Conservation (phyloP, 2,888 invertebrate genomes). For the Miltochrista miniata region DNA sequence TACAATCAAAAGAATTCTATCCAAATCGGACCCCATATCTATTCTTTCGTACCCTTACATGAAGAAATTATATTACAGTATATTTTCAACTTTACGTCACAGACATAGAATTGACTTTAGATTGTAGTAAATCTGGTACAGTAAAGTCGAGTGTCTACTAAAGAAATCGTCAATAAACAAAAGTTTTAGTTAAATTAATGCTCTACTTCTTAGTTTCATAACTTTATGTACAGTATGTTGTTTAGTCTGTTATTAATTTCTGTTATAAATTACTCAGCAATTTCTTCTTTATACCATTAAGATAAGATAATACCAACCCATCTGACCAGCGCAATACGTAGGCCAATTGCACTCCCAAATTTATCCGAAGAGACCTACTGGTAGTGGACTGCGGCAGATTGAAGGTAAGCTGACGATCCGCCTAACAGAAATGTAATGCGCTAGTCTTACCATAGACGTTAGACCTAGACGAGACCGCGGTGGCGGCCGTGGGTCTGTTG, state of each 20-base stretch:
- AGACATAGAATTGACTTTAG: conserved; percentile 28
- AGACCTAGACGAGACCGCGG: too few species aligned
- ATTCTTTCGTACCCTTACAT: conserved; percentile 74
- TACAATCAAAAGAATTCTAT: conserved; percentile 76
- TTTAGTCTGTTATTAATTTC: background rate
- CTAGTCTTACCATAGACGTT: too few species aligned
- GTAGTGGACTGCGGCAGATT: too few species aligned
- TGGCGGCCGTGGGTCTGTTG: too few species aligned
- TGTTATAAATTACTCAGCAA: background rate
- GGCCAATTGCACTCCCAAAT: too few species aligned
- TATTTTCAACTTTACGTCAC: conserved; percentile 31
- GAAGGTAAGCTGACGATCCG: too few species aligned
- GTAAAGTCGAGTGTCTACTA: conserved; percentile 71
- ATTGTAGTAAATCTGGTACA: conserved; percentile 21
- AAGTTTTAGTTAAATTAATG: conserved; percentile 77
- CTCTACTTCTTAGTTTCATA: conserved; percentile 55
- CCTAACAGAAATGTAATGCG: too few species aligned
- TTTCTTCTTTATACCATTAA: too few species aligned
- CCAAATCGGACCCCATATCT: conserved; percentile 77
- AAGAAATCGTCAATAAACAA: conserved; percentile 81
- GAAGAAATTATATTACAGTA: conserved; percentile 14
- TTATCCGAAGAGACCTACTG: too few species aligned
- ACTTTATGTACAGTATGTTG: conserved; percentile 50
- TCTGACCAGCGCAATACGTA: too few species aligned
- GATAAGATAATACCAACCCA: too few species aligned